phyloP scores from a whole-genome alignment of 2,113 vertebrate species.

The Rousettus leschenaultii region DNA sequence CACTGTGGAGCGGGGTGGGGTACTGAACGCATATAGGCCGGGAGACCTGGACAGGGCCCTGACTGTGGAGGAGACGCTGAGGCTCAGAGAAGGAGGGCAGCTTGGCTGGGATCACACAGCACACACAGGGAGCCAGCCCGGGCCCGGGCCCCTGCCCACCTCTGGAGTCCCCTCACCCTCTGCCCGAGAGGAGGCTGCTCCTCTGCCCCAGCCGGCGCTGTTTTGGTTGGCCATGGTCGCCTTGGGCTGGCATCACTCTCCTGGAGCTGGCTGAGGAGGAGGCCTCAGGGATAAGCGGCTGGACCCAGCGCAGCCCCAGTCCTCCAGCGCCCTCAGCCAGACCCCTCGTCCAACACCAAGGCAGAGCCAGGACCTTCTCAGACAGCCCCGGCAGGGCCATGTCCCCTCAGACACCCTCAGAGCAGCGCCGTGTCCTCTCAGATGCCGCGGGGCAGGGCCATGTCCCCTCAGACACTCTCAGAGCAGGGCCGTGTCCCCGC shows the following conservation, averaged over 20 bases:
- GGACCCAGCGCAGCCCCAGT: background rate
- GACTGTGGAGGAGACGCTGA: background rate
- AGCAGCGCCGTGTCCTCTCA: accelerated
- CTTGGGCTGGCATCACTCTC: background rate
- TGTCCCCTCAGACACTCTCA: too few relatives aligned
- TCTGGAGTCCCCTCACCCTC: background rate
- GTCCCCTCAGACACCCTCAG: background rate
- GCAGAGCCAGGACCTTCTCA: background rate
- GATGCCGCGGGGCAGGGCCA: accelerated
- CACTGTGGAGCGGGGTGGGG: background rate
- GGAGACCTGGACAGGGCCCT: background rate
- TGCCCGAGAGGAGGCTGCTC: background rate
- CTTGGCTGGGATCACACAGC: background rate
- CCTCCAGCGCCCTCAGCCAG: background rate
- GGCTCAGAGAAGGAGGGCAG: background rate
- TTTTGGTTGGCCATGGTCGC: background rate
- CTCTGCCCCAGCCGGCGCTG: background rate
- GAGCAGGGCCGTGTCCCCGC: background rate
- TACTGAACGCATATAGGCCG: background rate
- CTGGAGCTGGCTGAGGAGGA: background rate
- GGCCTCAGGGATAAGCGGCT: background rate
- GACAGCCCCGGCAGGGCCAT: too few relatives aligned
- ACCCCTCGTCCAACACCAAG: background rate
- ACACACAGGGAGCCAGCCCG: background rate
- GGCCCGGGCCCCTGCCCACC: background rate